Percentiles rank a stretch among this genome's conserved stretches.
phyloP scores from a whole-genome alignment of 2,888 invertebrate genomes.

The Oligia latruncula region DNA sequence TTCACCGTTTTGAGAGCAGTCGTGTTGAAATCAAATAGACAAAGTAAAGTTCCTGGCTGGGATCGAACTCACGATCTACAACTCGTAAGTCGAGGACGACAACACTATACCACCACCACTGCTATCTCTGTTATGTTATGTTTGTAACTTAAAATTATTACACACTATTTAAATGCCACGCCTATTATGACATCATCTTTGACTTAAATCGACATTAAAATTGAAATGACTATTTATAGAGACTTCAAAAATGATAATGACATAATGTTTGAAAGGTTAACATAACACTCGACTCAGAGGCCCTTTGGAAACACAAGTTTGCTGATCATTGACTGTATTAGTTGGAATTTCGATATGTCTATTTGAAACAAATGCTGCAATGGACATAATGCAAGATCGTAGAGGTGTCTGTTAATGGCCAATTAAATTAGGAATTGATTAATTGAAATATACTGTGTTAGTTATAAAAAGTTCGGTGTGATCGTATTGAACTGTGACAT shows the following conservation, averaged over 20 bases:
- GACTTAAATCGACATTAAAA: constrained; percentile 33
- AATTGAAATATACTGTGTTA: neutral
- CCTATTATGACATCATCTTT: constrained; percentile 47
- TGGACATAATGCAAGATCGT: neutral
- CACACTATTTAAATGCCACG: constrained; percentile 46
- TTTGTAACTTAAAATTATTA: neutral
- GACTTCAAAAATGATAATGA: constrained; percentile 33
- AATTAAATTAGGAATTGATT: neutral
- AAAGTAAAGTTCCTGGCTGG: no score
- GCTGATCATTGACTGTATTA: neutral
- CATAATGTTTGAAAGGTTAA: constrained; percentile 42
- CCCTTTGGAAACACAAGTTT: neutral
- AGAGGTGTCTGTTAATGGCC: neutral
- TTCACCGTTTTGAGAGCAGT: no score
- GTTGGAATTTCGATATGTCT: neutral
- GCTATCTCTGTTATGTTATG: neutral
- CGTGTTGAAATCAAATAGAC: no score
- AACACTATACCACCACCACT: neutral
- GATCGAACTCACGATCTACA: no score
- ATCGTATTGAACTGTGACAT: no score
- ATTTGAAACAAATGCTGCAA: neutral
- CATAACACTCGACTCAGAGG: constrained; percentile 16
- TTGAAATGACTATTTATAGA: constrained; percentile 20
- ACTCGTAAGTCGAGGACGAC: neutral
- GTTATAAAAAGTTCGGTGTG: no score